A percentile compares a stretch with the other conserved stretches of the same genome.
phyloP scores from a whole-genome alignment of 2,797 vertebrate genomes.

The Liasis olivaceus region DNA sequence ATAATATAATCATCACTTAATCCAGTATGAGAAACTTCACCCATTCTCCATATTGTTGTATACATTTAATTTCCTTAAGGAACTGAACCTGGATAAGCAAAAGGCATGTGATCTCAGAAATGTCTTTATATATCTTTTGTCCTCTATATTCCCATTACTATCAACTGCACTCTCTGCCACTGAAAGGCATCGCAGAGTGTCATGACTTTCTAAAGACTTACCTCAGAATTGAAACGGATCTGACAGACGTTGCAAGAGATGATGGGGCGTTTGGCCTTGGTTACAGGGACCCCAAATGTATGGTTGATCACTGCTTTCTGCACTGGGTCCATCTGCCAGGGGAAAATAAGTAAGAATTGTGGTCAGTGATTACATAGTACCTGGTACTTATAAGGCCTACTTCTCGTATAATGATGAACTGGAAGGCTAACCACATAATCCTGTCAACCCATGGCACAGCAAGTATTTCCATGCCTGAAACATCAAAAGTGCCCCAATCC shows the following conservation, averaged over 20 bases:
- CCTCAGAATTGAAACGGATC: constrained; percentile 96
- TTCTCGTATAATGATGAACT: background rate
- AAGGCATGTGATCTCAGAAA: background rate
- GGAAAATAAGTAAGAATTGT: background rate
- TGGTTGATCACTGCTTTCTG: constrained; percentile 92
- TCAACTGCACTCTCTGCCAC: background rate
- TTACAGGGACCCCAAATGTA: constrained; percentile 86
- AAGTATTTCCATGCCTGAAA: background rate
- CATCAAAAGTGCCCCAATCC: background rate
- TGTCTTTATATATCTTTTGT: background rate
- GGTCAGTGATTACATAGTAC: background rate
- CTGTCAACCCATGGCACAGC: background rate
- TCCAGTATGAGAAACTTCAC: background rate
- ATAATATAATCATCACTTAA: background rate
- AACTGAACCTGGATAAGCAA: background rate
- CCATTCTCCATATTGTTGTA: background rate
- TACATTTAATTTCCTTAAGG: background rate
- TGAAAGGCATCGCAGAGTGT: background rate
- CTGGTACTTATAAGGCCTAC: background rate
- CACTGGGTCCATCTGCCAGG: constrained; percentile 89
- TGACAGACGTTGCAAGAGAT: constrained; percentile 96
- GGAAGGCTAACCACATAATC: background rate
- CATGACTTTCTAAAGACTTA: constrained; percentile 54
- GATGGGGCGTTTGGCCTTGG: constrained; percentile 89
- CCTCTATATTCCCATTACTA: too few relatives aligned